Percentiles rank a stretch among this genome's conserved stretches.
Evolutionary conservation across 2,888 invertebrate species (phyloP).

Genomic region (Keiferia lycopersicella): DNA sequence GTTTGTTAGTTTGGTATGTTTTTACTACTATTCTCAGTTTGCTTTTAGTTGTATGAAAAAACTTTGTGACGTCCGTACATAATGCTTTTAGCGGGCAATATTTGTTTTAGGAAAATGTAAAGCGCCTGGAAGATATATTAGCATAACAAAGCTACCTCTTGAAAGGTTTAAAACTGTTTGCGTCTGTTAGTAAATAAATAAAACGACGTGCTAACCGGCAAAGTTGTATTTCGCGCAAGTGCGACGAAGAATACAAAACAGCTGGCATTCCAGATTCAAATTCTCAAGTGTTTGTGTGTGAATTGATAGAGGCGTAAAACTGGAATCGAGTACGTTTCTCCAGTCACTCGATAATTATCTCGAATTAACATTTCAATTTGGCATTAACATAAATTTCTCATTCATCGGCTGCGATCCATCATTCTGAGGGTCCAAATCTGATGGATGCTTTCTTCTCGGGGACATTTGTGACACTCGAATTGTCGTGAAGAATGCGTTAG

Average conservation of each 20-base stretch:
- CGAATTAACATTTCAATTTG: slow-evolving; percentile 73
- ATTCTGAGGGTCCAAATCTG: slow-evolving; percentile 49
- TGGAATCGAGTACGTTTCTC: slow-evolving; percentile 53
- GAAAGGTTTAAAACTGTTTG: slow-evolving; percentile 19
- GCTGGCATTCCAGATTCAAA: slow-evolving; percentile 17
- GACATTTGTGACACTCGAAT: slow-evolving; percentile 77
- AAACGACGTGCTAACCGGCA: neutral
- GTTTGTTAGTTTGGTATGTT: slow-evolving; percentile 40
- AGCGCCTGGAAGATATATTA: slow-evolving; percentile 17
- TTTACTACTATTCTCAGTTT: slow-evolving; percentile 33
- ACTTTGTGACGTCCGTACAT: slow-evolving; percentile 20
- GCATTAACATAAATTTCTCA: slow-evolving; percentile 70
- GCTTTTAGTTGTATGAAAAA: slow-evolving; percentile 28
- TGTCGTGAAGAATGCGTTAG: slow-evolving; percentile 62
- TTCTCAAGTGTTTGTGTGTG: slow-evolving; percentile 12
- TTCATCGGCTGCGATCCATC: slow-evolving; percentile 71
- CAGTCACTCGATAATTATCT: slow-evolving; percentile 63
- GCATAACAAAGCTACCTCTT: slow-evolving; percentile 20
- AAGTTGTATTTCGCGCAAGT: neutral
- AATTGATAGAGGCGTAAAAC: slow-evolving; percentile 54
- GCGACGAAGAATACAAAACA: neutral
- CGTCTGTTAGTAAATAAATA: slow-evolving; percentile 12
- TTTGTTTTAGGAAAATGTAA: slow-evolving; percentile 23
- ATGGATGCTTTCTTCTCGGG: slow-evolving; percentile 55
- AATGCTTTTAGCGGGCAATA: slow-evolving; percentile 15